Evolutionary conservation across 2,113 vertebrate genomes (phyloP), one percentile per base, ranked within the genome.

Genomic region (Naja naja): DNA sequence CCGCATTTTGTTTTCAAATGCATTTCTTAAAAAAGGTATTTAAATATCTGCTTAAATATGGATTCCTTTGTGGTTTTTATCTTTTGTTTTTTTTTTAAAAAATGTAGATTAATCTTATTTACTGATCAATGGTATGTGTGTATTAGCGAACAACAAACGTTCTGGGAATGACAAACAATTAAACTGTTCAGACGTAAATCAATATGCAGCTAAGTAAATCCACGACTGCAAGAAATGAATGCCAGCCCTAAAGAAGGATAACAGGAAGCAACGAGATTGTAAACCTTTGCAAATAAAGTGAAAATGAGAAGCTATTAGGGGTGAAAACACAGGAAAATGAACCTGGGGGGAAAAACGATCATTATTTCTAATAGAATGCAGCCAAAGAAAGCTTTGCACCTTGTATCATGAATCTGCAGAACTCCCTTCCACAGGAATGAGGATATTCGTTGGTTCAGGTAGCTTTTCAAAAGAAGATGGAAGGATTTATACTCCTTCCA

Each of bases 341-440:
- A 34, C n/a, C n/a, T 74, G n/a, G 11, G 1, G 1, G 0, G 0
- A n/a, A 5, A n/a, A 5, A n/a, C 4, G 55, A 56, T n/a, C 64
- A 5, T 69, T 69, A 69, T n/a, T 34, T 34, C 30, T 34, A 74
- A 34, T 6, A 2, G n/a, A 81, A 81, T 20, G 69, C 69, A 20
- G 69, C 8, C 69, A 20, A 81, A 81, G n/a, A 20, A 39, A 81
- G n/a, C 16, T 39, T 39, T 34, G n/a, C n/a, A 74, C 16, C 18
- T 34, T 74, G 12, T 18, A 20, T 7, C n/a, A 34, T 34, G 69
- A 7, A 18, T 7, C 30, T 34, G n/a, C 34, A n/a, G 69, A 74
- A 14, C 69, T 74, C 14, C 69, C 69, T 2, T 34, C 69, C 69
- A 74, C 69, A 34, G 14, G 14, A 74, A 74, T 4, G 4, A 74